Conservation (phyloP, 2,888 invertebrate genomes). For the Boloria euphrosyne region DNA sequence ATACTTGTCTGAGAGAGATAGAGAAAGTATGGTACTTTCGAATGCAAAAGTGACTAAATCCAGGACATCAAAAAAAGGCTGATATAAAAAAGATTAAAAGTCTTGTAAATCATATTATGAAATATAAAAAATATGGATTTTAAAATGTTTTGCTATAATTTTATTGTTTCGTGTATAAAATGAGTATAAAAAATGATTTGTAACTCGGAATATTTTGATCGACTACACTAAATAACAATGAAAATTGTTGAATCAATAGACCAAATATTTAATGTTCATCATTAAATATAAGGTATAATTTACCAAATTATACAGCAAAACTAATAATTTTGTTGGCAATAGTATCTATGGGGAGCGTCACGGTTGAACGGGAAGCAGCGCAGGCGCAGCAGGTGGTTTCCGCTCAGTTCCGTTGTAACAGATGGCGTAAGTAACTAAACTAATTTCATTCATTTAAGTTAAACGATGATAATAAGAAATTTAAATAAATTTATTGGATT, state of each 20-base stretch:
- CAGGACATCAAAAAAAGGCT: too few species aligned
- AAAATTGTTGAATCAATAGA: too few species aligned
- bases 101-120: too few species aligned
- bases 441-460: constrained; percentile 1
- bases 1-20: constrained; percentile 12
- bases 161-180: too few species aligned
- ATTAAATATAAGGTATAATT: background rate
- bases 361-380: constrained; percentile 42
- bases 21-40: constrained; percentile 16
- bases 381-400: constrained; percentile 53
- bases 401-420: constrained; percentile 43
- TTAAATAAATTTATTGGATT: too few species aligned
- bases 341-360: constrained; percentile 38
- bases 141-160: too few species aligned
- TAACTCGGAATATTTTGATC: too few species aligned
- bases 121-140: too few species aligned
- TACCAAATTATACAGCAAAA: background rate
- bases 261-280: too few species aligned
- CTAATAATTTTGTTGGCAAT: constrained; percentile 20
- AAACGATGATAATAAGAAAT: background rate
- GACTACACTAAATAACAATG: too few species aligned
- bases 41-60: constrained; percentile 5
- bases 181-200: too few species aligned
- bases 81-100: too few species aligned
- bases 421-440: constrained; percentile 32